Evolutionary conservation across 1,140 invertebrate genomes (phyloP).

Genomic region (Teleogryllus occipitalis): DNA sequence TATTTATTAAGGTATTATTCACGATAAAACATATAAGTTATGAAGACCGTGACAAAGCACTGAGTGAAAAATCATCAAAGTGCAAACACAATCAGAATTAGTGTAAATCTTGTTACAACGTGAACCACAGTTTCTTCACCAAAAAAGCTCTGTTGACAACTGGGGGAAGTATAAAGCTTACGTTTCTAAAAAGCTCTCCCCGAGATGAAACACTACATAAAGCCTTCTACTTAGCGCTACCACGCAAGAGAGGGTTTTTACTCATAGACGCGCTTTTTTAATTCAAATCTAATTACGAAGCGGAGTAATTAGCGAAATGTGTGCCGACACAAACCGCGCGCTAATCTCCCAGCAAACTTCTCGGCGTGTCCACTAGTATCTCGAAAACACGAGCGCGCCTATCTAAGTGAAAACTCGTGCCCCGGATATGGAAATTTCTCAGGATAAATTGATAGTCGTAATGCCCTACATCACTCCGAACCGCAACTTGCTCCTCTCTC

Average conservation of each 20-base stretch:
- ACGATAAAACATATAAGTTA: too few relatives aligned
- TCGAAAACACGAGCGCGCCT: background rate
- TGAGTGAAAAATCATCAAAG: too few relatives aligned
- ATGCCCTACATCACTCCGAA: background rate
- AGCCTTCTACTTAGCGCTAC: background rate
- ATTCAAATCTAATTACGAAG: background rate
- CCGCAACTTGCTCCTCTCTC: background rate
- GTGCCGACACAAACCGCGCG: background rate
- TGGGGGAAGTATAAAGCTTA: too few relatives aligned
- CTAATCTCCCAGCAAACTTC: background rate
- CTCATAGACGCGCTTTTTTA: background rate
- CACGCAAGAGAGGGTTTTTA: background rate
- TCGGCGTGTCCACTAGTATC: background rate
- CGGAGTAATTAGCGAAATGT: background rate
- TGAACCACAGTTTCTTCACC: too few relatives aligned
- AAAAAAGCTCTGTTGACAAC: too few relatives aligned
- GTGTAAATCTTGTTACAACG: too few relatives aligned
- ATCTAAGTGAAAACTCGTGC: background rate
- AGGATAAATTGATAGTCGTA: constrained; percentile 1
- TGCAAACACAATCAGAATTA: too few relatives aligned
- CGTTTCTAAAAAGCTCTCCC: too few relatives aligned
- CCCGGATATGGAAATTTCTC: background rate
- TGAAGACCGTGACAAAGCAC: too few relatives aligned
- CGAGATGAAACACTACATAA: too few relatives aligned
- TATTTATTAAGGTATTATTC: too few relatives aligned